Conservation (phyloP, 30 jellyfish, hydroid and myxozoan species). For the Aurelia coerulea region DNA sequence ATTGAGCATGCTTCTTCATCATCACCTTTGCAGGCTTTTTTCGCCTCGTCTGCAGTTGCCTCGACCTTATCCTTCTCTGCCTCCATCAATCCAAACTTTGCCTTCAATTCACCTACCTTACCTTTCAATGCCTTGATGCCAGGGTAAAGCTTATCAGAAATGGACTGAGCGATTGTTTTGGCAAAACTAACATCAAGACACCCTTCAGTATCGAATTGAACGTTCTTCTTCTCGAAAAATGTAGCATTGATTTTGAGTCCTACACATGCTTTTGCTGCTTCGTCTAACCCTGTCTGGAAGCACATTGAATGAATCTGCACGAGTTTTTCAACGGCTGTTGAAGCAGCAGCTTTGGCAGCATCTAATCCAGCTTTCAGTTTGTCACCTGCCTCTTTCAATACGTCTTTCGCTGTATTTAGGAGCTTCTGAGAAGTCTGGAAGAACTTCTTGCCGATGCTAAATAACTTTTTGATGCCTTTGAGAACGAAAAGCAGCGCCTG, state of each 20-base stretch:
- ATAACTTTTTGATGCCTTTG: slow-evolving; percentile 55
- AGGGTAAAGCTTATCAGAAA: slow-evolving; percentile 76
- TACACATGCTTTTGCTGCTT: slow-evolving; percentile 82
- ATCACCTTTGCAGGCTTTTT: slow-evolving; percentile 38
- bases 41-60: slow-evolving; percentile 51
- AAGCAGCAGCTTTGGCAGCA: slow-evolving; percentile 72
- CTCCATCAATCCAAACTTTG: slow-evolving; percentile 57
- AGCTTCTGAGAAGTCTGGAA: slow-evolving; percentile 55
- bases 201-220: slow-evolving; percentile 54
- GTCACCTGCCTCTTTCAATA: slow-evolving; percentile 35
- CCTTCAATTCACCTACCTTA: slow-evolving; percentile 31
- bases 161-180: slow-evolving; percentile 64
- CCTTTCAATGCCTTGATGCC: slow-evolving; percentile 74
- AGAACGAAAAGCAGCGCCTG: slow-evolving; percentile 48
- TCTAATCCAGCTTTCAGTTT: slow-evolving; percentile 70
- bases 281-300: slow-evolving; percentile 62
- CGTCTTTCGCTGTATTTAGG: slow-evolving; percentile 50
- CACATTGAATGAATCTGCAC: slow-evolving; percentile 75
- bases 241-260: slow-evolving; percentile 59
- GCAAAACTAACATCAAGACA: slow-evolving; percentile 77
- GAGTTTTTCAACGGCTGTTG: slow-evolving; percentile 59
- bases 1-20: slow-evolving; percentile 17
- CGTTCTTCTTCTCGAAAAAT: slow-evolving; percentile 45
- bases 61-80: slow-evolving; percentile 54
- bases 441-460: slow-evolving; percentile 64